Conservation (phyloP, 2,888 invertebrate species). For the Coenonympha arcania region DNA sequence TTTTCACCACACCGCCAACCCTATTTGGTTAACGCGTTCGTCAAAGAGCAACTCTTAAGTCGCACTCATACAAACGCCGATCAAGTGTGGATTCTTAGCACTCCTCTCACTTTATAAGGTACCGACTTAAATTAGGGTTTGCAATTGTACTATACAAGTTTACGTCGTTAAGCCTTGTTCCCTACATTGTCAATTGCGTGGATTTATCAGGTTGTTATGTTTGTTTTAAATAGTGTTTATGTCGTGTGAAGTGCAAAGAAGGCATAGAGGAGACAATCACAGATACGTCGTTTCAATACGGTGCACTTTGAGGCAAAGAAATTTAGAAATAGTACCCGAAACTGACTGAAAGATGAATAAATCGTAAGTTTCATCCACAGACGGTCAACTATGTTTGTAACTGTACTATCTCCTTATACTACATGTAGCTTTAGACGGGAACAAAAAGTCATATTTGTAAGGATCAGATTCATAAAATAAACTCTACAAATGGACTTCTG, state of each 20-base stretch:
- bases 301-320: background rate
- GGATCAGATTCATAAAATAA: too few species aligned
- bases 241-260: slow-evolving; percentile 20
- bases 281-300: slow-evolving; percentile 5
- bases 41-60: slow-evolving; percentile 55
- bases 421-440: too few species aligned
- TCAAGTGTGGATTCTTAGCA: slow-evolving; percentile 68
- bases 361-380: too few species aligned
- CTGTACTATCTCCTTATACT: too few species aligned
- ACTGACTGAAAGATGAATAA: too few species aligned
- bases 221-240: slow-evolving; percentile 37
- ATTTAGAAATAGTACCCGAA: too few species aligned
- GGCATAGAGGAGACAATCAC: background rate
- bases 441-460: too few species aligned
- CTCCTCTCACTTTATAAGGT: slow-evolving; percentile 61
- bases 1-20: slow-evolving; percentile 64
- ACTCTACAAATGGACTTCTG: too few species aligned
- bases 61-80: slow-evolving; percentile 71
- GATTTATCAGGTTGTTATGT: slow-evolving; percentile 53
- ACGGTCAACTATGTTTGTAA: too few species aligned
- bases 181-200: slow-evolving; percentile 47
- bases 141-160: slow-evolving; percentile 61
- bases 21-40: slow-evolving; percentile 67
- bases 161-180: slow-evolving; percentile 47
- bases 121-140: slow-evolving; percentile 68